Evolutionary conservation across 2,113 vertebrate genomes (phyloP), one percentile per base, ranked within the genome.

Genomic region (Ardeotis arabs): DNA sequence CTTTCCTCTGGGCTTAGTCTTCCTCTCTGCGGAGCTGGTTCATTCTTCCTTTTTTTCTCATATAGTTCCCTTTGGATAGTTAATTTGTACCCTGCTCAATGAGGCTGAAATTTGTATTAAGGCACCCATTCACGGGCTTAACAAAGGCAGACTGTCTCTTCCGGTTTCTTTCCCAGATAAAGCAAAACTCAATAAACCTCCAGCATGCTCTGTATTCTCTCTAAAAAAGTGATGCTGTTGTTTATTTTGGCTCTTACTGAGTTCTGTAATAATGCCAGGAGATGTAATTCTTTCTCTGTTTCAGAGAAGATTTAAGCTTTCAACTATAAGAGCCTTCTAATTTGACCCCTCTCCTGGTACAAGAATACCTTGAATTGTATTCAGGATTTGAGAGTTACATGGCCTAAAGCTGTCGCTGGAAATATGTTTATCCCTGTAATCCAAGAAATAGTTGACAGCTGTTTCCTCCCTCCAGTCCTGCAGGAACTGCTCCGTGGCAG

Each of bases 391-490:
- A 25, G 66, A 85, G 62, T 91, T 91, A 67, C 62, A 56, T 53
- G 63, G 87, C 66, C 92, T 84, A 62, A 96, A 96, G 89, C 89
- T 87, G 52, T 87, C 6, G 19, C 84, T 92, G 86, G 92, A 95
- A 96, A 89, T 89, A 87, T 67, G 63, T 92, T 96, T 79, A 93
- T 96, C 95, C 87, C 55, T 91, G 89, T 95, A 95, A 94, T 95
- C 89, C 93, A 96, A 95, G 94, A 93, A 96, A 93, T 69, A 87
- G 70, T 78, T 87, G 89, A 87, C 96, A 96, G 80, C 94, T 95
- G 95, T 76, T 96, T 96, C 93, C 78, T 97, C 59, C 78, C 59
- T 95, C 66, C 44, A 69, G 72, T 96, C 87, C 89, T 95, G 81
- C 47, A 95, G 91, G 93, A 96, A 20, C 67, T 74, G 66, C 74